Conservation (phyloP, 2,113 vertebrate genomes). For the Pangasianodon gigas region DNA sequence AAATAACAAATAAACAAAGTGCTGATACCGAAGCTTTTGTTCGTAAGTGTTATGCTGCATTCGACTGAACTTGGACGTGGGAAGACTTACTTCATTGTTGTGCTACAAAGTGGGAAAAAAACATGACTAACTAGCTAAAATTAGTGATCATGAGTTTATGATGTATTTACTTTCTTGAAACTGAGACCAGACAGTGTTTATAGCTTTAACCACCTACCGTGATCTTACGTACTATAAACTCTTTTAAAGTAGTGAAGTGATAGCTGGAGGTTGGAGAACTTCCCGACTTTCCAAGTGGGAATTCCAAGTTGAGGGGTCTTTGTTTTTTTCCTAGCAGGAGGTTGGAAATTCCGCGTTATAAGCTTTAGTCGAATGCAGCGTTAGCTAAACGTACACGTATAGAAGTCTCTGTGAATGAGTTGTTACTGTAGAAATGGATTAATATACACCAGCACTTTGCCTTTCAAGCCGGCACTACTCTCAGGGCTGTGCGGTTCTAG, state of each 20-base stretch:
- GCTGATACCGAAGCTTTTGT: no score
- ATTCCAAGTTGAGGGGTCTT: neutral
- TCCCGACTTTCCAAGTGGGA: neutral
- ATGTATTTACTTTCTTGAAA: neutral
- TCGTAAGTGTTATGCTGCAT: no score
- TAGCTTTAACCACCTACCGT: no score
- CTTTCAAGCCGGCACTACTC: no score
- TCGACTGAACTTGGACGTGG: no score
- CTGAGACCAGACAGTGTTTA: no score
- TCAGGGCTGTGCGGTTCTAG: no score
- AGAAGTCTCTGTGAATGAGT: neutral
- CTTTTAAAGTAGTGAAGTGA: neutral
- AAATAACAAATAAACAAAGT: neutral
- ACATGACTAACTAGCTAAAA: neutral
- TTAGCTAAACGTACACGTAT: no score
- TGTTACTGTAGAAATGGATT: neutral
- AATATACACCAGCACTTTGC: no score
- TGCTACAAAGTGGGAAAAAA: neutral
- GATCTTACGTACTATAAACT: no score
- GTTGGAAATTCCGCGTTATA: neutral
- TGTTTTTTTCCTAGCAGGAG: neutral
- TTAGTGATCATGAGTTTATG: neutral
- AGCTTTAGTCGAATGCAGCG: neutral
- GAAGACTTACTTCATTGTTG: no score
- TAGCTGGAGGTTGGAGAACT: neutral